These are phyloP conservation scores for Mesembrinibis cayennensis DNA, from an alignment of 2,113 vertebrate species.

Conservation along the genomic window DNA sequence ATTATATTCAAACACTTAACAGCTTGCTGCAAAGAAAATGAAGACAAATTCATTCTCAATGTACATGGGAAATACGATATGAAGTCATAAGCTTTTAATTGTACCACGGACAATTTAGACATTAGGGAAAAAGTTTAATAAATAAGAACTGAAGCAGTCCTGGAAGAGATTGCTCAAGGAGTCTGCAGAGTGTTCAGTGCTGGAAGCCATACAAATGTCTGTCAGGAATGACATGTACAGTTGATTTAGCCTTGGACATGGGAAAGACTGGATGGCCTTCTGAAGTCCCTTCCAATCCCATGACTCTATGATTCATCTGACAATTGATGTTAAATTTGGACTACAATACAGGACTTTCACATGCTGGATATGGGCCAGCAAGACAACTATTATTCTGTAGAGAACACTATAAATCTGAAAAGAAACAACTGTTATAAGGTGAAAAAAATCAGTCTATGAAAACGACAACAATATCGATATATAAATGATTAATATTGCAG, in stretches of 20 bases:
- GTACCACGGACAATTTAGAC: not conserved
- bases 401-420: not conserved
- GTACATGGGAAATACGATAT: not conserved
- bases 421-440: not conserved
- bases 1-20: not conserved
- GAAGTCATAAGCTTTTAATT: not conserved
- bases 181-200: not conserved
- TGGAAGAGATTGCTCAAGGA: not conserved
- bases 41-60: not conserved
- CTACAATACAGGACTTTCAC: not conserved
- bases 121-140: not conserved
- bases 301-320: constrained; percentile 14
- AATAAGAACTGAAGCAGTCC: not conserved
- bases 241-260: not conserved
- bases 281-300: constrained; percentile 11
- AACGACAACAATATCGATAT: not conserved
- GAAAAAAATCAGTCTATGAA: not conserved
- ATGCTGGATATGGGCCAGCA: not conserved
- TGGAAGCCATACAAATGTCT: not conserved
- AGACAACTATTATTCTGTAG: not conserved
- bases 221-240: not conserved
- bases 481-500: not conserved
- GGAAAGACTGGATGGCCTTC: not conserved
- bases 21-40: not conserved
- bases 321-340: not conserved